A percentile compares a stretch with the other conserved stretches of the same genome.
Evolutionary conservation across 2,888 invertebrate genomes (phyloP).

Genomic region (Dorcus parallelipipedus): DNA sequence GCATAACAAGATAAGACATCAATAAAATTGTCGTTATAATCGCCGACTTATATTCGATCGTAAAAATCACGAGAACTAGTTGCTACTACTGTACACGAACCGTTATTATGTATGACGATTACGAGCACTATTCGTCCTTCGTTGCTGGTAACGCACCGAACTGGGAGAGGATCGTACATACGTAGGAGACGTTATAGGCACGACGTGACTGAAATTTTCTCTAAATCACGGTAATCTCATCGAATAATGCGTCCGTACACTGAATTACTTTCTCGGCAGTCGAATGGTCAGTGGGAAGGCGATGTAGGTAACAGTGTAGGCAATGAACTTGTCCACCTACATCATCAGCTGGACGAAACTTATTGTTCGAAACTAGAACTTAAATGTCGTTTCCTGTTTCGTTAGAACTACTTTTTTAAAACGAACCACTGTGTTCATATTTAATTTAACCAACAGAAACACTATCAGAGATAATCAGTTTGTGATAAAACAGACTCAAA

Average conservation of each 20-base stretch:
- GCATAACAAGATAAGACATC: too few relatives aligned
- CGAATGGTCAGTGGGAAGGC: conserved; percentile 17
- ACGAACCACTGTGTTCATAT: too few relatives aligned
- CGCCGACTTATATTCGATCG: too few relatives aligned
- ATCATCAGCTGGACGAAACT: conserved; percentile 25
- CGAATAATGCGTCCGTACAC: conserved; percentile 13
- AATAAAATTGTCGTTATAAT: too few relatives aligned
- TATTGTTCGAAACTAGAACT: not conserved
- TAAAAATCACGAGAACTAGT: too few relatives aligned
- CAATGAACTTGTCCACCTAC: conserved; percentile 33
- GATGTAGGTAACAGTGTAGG: conserved; percentile 29
- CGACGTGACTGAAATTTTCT: conserved; percentile 4
- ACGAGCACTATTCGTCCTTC: not conserved
- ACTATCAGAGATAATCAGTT: too few relatives aligned
- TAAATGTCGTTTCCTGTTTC: conserved; percentile 23
- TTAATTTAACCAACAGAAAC: too few relatives aligned
- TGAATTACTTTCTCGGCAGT: conserved; percentile 26
- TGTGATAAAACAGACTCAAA: too few relatives aligned
- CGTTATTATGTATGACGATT: not conserved
- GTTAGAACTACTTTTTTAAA: too few relatives aligned
- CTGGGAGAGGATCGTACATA: not conserved
- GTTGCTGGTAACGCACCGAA: not conserved
- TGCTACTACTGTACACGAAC: too few relatives aligned
- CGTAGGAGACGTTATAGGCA: not conserved
- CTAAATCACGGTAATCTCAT: conserved; percentile 10